Evolutionary conservation across 2,113 vertebrate species (phyloP).

Genomic region (Siniperca chuatsi): DNA sequence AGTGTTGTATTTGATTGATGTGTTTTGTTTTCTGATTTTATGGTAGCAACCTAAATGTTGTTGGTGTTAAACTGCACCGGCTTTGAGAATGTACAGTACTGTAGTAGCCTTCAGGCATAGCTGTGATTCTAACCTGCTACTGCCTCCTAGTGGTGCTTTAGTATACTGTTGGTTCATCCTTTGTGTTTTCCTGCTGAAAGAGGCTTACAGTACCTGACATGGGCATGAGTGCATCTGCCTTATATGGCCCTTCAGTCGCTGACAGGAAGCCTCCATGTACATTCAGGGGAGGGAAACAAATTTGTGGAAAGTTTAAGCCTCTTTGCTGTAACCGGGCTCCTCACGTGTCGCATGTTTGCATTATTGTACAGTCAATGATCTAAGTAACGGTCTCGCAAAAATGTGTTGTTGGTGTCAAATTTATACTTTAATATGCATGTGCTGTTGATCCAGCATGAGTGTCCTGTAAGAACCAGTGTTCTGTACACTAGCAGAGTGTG

Average conservation of each 20-base stretch:
- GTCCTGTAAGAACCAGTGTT: conserved; percentile 2
- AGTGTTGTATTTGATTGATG: neutral
- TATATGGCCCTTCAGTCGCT: neutral
- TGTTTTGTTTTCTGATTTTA: neutral
- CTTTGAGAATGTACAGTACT: conserved; percentile 1
- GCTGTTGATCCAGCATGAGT: neutral
- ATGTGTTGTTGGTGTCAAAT: neutral
- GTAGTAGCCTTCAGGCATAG: neutral
- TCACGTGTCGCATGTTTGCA: conserved; percentile 17
- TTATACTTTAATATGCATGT: neutral
- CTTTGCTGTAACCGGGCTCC: conserved; percentile 34
- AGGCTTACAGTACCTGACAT: conserved; percentile 64
- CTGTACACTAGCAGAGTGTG: neutral
- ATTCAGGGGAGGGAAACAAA: conserved; percentile 44
- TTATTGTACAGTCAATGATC: conserved; percentile 16
- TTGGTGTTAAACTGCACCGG: conserved; percentile 13
- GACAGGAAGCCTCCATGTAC: conserved; percentile 49
- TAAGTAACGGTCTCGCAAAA: neutral
- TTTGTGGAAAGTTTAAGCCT: conserved; percentile 55
- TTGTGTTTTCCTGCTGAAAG: conserved; percentile 55
- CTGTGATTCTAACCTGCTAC: conserved; percentile 57
- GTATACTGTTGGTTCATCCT: conserved; percentile 26
- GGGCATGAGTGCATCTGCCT: conserved; percentile 39
- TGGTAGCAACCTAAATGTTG: conserved; percentile 4
- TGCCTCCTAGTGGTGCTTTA: conserved; percentile 77